Evolutionary conservation across 92 coral and sea anemone genomes (phyloP).

Genomic region (Epizoanthus illoricatus): DNA sequence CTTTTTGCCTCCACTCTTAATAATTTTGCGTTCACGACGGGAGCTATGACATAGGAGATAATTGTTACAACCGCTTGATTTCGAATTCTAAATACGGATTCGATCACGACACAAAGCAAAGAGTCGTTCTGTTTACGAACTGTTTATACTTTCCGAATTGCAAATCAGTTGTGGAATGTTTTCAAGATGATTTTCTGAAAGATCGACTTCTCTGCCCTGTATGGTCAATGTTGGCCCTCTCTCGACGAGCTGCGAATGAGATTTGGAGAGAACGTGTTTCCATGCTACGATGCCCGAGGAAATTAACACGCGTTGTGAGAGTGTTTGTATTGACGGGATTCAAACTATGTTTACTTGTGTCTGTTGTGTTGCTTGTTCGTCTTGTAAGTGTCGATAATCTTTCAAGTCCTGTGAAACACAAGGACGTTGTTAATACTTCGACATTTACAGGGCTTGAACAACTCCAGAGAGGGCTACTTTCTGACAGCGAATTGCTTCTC

Average conservation of each 20-base stretch:
- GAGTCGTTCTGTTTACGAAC: background rate
- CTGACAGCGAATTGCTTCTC: background rate
- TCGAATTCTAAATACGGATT: conserved; percentile 1
- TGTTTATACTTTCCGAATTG: background rate
- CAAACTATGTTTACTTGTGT: conserved; percentile 1
- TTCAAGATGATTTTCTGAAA: conserved; percentile 5
- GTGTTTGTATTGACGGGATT: background rate
- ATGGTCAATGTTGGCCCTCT: background rate
- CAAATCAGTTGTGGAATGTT: background rate
- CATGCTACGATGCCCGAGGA: conserved; percentile 24
- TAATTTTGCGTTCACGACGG: background rate
- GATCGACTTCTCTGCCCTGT: background rate
- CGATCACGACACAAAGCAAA: conserved; percentile 8
- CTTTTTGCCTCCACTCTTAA: no score
- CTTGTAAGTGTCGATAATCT: conserved; percentile 10
- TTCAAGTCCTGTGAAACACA: background rate
- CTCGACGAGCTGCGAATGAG: background rate
- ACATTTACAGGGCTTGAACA: conserved; percentile 11
- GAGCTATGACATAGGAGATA: background rate
- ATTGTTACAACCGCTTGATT: background rate
- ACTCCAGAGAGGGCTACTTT: conserved; percentile 32
- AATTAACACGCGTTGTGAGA: conserved; percentile 18
- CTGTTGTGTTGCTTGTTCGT: conserved; percentile 20
- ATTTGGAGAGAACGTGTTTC: conserved; percentile 4
- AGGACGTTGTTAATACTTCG: background rate